phyloP scores from a whole-genome alignment of 2,797 vertebrate genomes.

The Rhinogobio ventralis region DNA sequence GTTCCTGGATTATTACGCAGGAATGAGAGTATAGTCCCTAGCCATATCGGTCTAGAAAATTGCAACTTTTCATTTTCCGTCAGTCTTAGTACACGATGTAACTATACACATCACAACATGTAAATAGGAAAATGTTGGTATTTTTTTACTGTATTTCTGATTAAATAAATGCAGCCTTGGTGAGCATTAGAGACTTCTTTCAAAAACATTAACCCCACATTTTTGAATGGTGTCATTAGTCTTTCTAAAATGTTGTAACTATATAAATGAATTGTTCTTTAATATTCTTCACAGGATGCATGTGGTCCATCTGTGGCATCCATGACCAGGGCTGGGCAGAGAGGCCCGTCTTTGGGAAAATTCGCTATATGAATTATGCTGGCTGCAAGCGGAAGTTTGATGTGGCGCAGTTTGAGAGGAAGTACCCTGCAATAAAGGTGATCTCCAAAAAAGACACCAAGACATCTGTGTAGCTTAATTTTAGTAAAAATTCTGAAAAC shows the following conservation, averaged over 20 bases:
- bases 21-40: too few species aligned
- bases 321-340: slow-evolving; percentile 91
- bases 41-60: too few species aligned
- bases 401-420: slow-evolving; percentile 81
- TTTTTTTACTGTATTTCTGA: not conserved
- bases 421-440: slow-evolving; percentile 70
- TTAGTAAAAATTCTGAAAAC: not conserved
- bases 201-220: not conserved
- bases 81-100: too few species aligned
- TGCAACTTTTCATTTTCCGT: too few species aligned
- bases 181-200: not conserved
- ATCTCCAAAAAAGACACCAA: slow-evolving; percentile 13
- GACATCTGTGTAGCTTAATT: not conserved
- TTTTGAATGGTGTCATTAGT: not conserved
- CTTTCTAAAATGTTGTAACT: not conserved
- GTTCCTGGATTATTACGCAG: too few species aligned
- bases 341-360: slow-evolving; percentile 86
- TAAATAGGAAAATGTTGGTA: too few species aligned
- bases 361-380: slow-evolving; percentile 92
- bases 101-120: too few species aligned
- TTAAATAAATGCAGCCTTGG: not conserved
- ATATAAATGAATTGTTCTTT: not conserved
- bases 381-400: slow-evolving; percentile 91
- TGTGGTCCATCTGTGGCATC: slow-evolving; percentile 92
- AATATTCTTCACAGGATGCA: slow-evolving; percentile 78